phyloP scores from a whole-genome alignment of 1,140 invertebrate species.

The Ostrea denselamellosa region DNA sequence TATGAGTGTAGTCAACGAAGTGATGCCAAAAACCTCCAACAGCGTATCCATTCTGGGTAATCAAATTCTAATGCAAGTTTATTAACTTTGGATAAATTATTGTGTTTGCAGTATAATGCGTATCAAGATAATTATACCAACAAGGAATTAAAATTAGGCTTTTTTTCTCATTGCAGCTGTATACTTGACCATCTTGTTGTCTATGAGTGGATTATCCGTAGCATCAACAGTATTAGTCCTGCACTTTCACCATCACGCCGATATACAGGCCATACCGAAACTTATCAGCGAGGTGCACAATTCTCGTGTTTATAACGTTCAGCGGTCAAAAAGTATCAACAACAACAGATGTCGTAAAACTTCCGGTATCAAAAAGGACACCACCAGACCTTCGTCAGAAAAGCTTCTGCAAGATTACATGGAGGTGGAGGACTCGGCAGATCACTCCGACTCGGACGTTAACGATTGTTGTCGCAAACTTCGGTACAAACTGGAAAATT shows the following conservation, averaged over 20 bases:
- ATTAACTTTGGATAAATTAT: background rate
- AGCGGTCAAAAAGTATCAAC: conserved; percentile 37
- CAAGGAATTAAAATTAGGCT: background rate
- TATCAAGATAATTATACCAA: background rate
- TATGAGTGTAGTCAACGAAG: conserved; percentile 82
- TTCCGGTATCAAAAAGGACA: conserved; percentile 41
- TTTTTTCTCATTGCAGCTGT: conserved; percentile 60
- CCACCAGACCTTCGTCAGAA: conserved; percentile 45
- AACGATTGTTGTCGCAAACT: conserved; percentile 42
- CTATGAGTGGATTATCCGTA: conserved; percentile 68
- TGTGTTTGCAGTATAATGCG: background rate
- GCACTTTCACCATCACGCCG: conserved; percentile 65
- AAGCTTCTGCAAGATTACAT: conserved; percentile 53
- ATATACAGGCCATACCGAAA: background rate
- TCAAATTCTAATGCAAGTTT: background rate
- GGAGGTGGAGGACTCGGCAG: conserved; percentile 51
- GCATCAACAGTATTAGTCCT: conserved; percentile 67
- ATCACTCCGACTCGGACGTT: conserved; percentile 5
- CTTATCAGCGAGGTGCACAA: conserved; percentile 44
- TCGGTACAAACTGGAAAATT: background rate
- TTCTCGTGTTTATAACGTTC: conserved; percentile 42
- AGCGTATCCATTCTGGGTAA: conserved; percentile 82
- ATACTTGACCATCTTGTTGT: conserved; percentile 66
- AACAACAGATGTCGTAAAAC: conserved; percentile 46
- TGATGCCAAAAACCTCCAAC: conserved; percentile 82